A percentile compares a stretch with the other conserved stretches of the same genome.
These are phyloP conservation scores for Phlogophora meticulosa DNA, from an alignment of 2,888 invertebrate genomes.

Conservation along the genomic window DNA sequence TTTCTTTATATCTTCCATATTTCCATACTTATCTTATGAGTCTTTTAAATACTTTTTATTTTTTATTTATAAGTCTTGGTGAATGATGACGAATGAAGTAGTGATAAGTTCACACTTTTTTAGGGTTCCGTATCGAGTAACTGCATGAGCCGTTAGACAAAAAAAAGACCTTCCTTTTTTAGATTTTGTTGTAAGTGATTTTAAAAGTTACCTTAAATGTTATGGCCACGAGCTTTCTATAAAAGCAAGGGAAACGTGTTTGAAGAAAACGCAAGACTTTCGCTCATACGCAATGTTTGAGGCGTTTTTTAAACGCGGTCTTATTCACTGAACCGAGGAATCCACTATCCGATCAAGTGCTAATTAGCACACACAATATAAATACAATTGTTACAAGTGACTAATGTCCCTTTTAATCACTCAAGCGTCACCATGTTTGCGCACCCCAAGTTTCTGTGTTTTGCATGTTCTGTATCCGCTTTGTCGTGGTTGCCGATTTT, in stretches of 20 bases:
- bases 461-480: too few species aligned
- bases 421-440: too few species aligned
- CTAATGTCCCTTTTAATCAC: too few species aligned
- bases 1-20: conserved; percentile 58
- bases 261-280: background rate
- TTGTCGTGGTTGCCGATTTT: too few species aligned
- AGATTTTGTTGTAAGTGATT: background rate
- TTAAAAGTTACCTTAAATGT: background rate
- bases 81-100: conserved; percentile 32
- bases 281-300: rapidly evolving
- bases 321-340: background rate
- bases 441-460: too few species aligned
- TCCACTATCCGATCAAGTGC: background rate
- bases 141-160: background rate
- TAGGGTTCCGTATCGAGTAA: conserved; percentile 35
- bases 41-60: conserved; percentile 30
- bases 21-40: conserved; percentile 46
- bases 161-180: too few species aligned
- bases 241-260: too few species aligned
- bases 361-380: too few species aligned
- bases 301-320: background rate
- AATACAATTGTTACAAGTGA: too few species aligned
- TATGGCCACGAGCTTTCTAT: background rate
- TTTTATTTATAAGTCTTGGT: conserved; percentile 33
- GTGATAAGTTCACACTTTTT: conserved; percentile 28